phyloP scores from a whole-genome alignment of 2,888 invertebrate genomes.

The Eupithecia centaureata region DNA sequence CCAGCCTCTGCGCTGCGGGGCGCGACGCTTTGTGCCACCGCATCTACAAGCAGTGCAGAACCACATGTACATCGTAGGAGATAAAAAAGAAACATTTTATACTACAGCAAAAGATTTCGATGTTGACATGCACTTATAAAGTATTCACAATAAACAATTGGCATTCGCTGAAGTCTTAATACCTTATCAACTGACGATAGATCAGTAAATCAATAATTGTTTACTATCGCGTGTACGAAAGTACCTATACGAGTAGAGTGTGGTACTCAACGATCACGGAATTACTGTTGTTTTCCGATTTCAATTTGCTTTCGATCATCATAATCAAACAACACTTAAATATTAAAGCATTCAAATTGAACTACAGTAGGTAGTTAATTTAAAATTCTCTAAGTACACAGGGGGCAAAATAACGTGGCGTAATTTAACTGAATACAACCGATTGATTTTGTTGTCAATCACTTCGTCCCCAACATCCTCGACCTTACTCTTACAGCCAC shows the following conservation, averaged over 20 bases:
- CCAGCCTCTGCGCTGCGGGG: not conserved
- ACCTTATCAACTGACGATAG: constrained; percentile 6
- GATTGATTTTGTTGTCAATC: not conserved
- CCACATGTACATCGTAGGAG: not conserved
- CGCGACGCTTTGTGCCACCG: too few species aligned
- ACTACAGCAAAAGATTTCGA: not conserved
- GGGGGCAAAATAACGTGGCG: not conserved
- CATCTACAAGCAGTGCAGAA: not conserved
- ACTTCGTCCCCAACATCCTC: too few species aligned
- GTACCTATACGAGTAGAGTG: constrained; percentile 1
- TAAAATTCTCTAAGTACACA: not conserved
- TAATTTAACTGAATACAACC: not conserved
- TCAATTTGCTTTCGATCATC: constrained; percentile 19
- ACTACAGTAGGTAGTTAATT: not conserved
- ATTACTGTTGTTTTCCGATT: constrained; percentile 13
- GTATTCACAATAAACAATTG: not conserved
- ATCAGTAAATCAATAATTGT: constrained; percentile 20
- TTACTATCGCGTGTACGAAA: constrained; percentile 22
- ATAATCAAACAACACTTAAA: constrained; percentile 10
- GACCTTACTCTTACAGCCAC: too few species aligned
- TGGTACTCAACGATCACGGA: constrained; percentile 15
- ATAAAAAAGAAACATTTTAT: not conserved
- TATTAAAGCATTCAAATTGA: not conserved
- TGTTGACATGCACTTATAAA: not conserved
- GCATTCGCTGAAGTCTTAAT: not conserved